Evolutionary conservation across 2,888 invertebrate genomes (phyloP).

Genomic region (Gryllus longicercus): DNA sequence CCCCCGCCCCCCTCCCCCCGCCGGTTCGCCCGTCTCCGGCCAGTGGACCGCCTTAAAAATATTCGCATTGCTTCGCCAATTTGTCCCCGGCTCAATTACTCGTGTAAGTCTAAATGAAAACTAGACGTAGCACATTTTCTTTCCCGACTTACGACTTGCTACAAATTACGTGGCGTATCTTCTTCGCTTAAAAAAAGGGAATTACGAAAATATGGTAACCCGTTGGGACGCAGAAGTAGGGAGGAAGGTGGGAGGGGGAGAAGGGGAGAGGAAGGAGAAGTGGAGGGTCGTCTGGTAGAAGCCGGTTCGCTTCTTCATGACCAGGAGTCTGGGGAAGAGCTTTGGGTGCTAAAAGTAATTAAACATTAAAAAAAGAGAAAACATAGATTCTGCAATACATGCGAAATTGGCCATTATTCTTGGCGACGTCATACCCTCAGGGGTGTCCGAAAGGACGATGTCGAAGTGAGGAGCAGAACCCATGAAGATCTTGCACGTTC

Average conservation of each 20-base stretch:
- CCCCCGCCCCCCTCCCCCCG: too few relatives aligned
- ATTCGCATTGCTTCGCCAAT: constrained; percentile 9
- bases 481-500: too few relatives aligned
- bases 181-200: constrained; percentile 29
- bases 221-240: constrained; percentile 24
- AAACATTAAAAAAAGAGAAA: constrained; percentile 35
- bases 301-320: constrained; percentile 20
- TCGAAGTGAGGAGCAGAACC: neutral
- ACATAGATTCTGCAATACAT: constrained; percentile 34
- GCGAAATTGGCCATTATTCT: constrained; percentile 33
- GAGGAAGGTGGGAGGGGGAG: neutral
- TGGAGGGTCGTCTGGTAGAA: neutral
- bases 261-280: neutral
- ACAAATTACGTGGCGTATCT: neutral
- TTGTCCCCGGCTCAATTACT: constrained; percentile 1
- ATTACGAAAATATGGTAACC: constrained; percentile 33
- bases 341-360: constrained; percentile 34
- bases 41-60: neutral
- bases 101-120: constrained; percentile 17
- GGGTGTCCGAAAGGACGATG: constrained; percentile 25
- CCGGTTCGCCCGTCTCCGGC: neutral
- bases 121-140: constrained; percentile 4
- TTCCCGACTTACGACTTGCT: neutral
- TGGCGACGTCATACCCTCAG: constrained; percentile 25
- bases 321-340: constrained; percentile 27